Base-by-base conservation (phyloP, 23 tunicate genomes). In the Phallusia fumigata region DNA sequence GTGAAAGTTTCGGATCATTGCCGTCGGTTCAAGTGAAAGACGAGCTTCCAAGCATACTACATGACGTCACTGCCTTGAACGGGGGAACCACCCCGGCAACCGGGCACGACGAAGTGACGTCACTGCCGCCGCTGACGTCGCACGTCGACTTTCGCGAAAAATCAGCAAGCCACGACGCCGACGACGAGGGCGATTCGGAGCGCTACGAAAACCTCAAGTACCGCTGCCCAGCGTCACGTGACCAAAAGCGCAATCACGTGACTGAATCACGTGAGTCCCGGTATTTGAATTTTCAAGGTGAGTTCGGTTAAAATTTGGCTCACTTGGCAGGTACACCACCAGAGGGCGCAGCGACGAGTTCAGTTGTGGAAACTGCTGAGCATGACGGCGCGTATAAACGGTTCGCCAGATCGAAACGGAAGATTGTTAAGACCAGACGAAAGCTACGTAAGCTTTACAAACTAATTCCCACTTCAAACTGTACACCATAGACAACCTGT, bases 161-260 rank as follows among this genome's bases (percentile, higher is more conserved):
- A 40, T 58, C 69, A 13, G 28, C 69, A 16, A 24, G 69, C 28
- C 69, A 58, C 69, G 69, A 58, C 69, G 69, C 69, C 26, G 69
- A 58, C 69, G 69, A 58, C 16, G 47, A 40, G 10, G 47, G 47
- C 47, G 47, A 40, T 40, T 40, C 47, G 47, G 69, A 58, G 16
- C 28, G 26, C 5, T 58, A 6, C 16, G 69, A 1, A 58, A 58
- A 58, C 16, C 28, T 58, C 28, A 58, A 58, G 69, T 58, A 58
- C 69, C 69, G 69, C 11, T 58, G 69, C 69, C 69, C 69, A 3
- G 69, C 69, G 16, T 58, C 69, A 58, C 69, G 69, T 58, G 69
- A 58, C 28, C 69, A 58, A 58, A 2, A 24, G 69, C 69, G 69
- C 1, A 24, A 3, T 24, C 69, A 24, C 69, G 11, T 21, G 69